A percentile compares a stretch with the other conserved stretches of the same genome.
Conservation (phyloP, 2,797 vertebrate species). For the Protonibea diacanthus region DNA sequence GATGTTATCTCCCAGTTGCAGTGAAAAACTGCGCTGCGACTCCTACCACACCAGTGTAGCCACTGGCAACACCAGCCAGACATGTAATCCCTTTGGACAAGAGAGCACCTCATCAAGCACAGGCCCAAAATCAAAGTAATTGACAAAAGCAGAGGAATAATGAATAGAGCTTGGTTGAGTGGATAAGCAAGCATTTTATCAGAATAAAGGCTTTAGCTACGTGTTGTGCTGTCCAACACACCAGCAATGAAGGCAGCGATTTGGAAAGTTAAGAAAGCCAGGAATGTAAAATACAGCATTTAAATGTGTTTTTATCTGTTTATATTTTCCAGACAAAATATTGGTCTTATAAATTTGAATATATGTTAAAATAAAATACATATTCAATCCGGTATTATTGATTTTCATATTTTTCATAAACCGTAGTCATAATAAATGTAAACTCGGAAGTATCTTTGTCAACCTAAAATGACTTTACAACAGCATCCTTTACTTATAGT, state of each 20-base stretch:
- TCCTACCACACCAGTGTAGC: slow-evolving; percentile 78
- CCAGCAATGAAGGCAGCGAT: neutral
- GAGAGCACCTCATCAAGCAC: slow-evolving; percentile 83
- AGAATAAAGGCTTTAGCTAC: slow-evolving; percentile 17
- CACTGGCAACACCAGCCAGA: slow-evolving; percentile 85
- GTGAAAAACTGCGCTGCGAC: slow-evolving; percentile 78
- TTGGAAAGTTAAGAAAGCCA: slow-evolving; percentile 8
- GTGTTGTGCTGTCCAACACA: slow-evolving; percentile 5
- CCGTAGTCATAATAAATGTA: slow-evolving; percentile 9
- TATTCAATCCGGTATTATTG: neutral
- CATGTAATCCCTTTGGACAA: slow-evolving; percentile 87
- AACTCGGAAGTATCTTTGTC: slow-evolving; percentile 27
- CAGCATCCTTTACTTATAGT: slow-evolving; percentile 42
- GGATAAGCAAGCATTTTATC: slow-evolving; percentile 47
- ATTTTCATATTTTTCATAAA: neutral
- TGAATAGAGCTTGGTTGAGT: slow-evolving; percentile 60
- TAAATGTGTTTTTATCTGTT: slow-evolving; percentile 3
- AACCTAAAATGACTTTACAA: slow-evolving; percentile 33
- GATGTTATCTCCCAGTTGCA: slow-evolving; percentile 86
- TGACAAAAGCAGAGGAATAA: slow-evolving; percentile 81
- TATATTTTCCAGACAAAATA: neutral
- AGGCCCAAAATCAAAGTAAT: slow-evolving; percentile 88
- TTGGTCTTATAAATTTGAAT: neutral
- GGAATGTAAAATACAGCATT: neutral
- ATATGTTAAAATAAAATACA: neutral